Evolutionary conservation across 2,113 vertebrate genomes (phyloP).

Genomic region (Pluvianellus socialis): DNA sequence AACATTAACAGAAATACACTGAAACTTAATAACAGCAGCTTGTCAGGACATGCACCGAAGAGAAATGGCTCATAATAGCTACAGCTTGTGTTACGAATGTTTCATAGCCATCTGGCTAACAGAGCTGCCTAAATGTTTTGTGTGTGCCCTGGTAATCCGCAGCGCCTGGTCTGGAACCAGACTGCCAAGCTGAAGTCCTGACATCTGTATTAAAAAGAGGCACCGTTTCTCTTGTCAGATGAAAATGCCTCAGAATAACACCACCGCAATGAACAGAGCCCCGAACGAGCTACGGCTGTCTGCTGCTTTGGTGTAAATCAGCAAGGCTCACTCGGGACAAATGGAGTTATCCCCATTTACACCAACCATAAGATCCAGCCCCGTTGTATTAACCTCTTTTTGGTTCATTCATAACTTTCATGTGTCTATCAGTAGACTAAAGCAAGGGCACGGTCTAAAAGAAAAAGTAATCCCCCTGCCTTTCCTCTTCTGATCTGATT

Average conservation of each 20-base stretch:
- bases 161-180: neutral
- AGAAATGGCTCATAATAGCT: constrained; percentile 71
- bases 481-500: constrained; percentile 69
- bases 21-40: constrained; percentile 70
- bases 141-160: neutral
- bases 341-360: neutral
- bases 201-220: neutral
- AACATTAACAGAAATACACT: constrained; percentile 75
- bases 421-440: constrained; percentile 49
- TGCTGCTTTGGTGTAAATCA: neutral
- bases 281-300: neutral
- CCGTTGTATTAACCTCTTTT: constrained; percentile 1
- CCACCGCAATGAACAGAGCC: neutral
- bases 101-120: constrained; percentile 62
- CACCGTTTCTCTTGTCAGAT: constrained; percentile 5
- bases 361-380: neutral
- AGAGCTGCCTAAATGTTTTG: constrained; percentile 6
- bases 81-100: constrained; percentile 59
- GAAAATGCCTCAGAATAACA: constrained; percentile 27
- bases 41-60: constrained; percentile 65
- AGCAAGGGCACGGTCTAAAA: constrained; percentile 58
- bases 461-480: constrained; percentile 57
- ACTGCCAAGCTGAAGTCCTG: neutral
- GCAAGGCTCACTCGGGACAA: neutral
- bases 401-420: neutral